phyloP scores from a whole-genome alignment of 2,888 invertebrate genomes.

The Epistrophe eligans region DNA sequence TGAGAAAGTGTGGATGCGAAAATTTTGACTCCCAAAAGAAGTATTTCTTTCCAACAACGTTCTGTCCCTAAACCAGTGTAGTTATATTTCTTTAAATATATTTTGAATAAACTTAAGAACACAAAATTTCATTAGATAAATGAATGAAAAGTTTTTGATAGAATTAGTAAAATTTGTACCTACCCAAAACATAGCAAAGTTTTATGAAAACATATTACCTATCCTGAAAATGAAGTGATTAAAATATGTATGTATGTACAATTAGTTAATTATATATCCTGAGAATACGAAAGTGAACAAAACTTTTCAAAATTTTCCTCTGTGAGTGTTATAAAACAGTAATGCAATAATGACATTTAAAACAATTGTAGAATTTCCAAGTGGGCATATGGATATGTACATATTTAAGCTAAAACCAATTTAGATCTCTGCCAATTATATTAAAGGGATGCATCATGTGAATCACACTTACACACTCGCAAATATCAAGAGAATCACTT shows the following conservation, averaged over 20 bases:
- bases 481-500: background rate
- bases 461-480: background rate
- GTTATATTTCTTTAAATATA: too few species aligned
- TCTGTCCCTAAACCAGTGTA: too few species aligned
- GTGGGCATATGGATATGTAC: background rate
- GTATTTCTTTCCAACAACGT: too few species aligned
- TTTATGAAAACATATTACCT: background rate
- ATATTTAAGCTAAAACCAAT: background rate
- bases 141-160: too few species aligned
- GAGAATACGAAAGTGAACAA: background rate
- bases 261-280: background rate
- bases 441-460: slow-evolving; percentile 12
- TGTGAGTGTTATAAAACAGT: background rate
- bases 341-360: slow-evolving; percentile 15
- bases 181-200: background rate
- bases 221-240: background rate
- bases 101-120: too few species aligned
- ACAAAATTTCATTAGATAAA: too few species aligned
- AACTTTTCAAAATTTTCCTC: background rate
- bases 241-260: background rate
- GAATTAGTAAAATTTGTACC: background rate
- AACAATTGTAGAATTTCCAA: background rate
- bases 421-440: slow-evolving; percentile 20
- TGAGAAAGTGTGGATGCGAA: too few species aligned
- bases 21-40: too few species aligned